Conservation (phyloP, 2,113 vertebrate genomes). For the Ammospiza nelsoni region DNA sequence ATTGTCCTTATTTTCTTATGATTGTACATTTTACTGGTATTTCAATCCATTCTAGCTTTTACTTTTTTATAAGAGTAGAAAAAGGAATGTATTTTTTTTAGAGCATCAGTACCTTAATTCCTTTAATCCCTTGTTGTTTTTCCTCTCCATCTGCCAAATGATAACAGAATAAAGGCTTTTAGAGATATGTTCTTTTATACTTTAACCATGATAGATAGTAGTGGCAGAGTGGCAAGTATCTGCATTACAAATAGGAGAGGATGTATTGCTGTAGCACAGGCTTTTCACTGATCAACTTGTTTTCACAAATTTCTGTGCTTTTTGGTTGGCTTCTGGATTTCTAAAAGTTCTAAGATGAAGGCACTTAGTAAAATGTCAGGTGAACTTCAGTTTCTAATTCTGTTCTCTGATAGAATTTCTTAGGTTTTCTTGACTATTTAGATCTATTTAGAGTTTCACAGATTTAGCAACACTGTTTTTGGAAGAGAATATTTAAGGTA, state of each 20-base stretch:
- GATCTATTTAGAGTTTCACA: not conserved
- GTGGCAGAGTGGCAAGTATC: not conserved
- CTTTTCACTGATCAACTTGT: not conserved
- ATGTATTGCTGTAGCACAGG: not conserved
- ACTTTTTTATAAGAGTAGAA: not conserved
- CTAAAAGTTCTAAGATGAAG: not conserved
- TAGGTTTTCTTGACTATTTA: not conserved
- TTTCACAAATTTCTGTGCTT: not conserved
- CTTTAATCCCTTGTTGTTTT: conserved; percentile 27
- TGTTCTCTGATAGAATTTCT: not conserved
- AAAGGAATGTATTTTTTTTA: not conserved
- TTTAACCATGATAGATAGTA: not conserved
- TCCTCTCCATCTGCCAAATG: not conserved
- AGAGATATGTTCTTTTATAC: not conserved
- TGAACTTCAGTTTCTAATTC: not conserved
- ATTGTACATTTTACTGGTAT: not conserved
- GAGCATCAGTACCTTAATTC: not conserved
- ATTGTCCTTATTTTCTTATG: not conserved
- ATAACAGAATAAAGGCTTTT: not conserved
- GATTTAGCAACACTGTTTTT: not conserved
- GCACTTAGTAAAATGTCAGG: not conserved
- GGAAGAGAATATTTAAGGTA: not conserved
- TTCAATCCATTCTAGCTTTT: not conserved
- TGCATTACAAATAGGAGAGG: not conserved
- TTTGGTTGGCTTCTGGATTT: not conserved